A percentile compares a stretch with the other conserved stretches of the same genome.
phyloP scores from a whole-genome alignment of 2,888 invertebrate genomes.

The Autographa pulchrina region DNA sequence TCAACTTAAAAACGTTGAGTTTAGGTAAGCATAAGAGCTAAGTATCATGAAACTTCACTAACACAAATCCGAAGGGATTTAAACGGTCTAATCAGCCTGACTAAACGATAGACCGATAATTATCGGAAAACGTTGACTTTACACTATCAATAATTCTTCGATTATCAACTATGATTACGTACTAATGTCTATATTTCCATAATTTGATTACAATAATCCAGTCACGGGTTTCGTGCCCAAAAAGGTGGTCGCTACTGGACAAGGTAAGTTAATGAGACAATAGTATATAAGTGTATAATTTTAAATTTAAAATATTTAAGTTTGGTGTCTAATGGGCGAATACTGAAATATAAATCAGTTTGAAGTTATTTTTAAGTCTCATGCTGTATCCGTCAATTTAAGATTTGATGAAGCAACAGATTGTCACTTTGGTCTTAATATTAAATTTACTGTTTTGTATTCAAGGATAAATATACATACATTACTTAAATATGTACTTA shows the following conservation, averaged over 20 bases:
- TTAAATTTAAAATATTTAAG: background rate
- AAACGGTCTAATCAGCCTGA: slow-evolving; percentile 26
- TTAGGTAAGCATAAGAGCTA: background rate
- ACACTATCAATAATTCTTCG: slow-evolving; percentile 60
- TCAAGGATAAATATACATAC: no score
- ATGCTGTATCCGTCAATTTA: no score
- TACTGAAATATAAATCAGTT: no score
- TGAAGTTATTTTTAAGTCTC: no score
- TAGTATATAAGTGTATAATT: background rate
- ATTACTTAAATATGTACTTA: no score
- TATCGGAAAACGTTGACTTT: slow-evolving; percentile 36
- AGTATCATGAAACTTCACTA: background rate
- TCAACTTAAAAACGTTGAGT: background rate
- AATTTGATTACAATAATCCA: slow-evolving; percentile 77
- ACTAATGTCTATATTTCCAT: slow-evolving; percentile 73
- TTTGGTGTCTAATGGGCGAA: no score
- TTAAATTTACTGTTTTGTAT: no score
- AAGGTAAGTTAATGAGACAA: slow-evolving; percentile 62
- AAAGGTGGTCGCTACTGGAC: slow-evolving; percentile 58
- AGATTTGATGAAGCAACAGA: no score
- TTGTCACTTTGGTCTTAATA: no score
- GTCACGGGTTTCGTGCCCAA: slow-evolving; percentile 64
- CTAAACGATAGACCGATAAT: slow-evolving; percentile 49
- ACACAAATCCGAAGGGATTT: slow-evolving; percentile 4
- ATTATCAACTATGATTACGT: slow-evolving; percentile 68